Evolutionary conservation across 2,113 vertebrate genomes (phyloP).

Genomic region (Danionella cerebrum): DNA sequence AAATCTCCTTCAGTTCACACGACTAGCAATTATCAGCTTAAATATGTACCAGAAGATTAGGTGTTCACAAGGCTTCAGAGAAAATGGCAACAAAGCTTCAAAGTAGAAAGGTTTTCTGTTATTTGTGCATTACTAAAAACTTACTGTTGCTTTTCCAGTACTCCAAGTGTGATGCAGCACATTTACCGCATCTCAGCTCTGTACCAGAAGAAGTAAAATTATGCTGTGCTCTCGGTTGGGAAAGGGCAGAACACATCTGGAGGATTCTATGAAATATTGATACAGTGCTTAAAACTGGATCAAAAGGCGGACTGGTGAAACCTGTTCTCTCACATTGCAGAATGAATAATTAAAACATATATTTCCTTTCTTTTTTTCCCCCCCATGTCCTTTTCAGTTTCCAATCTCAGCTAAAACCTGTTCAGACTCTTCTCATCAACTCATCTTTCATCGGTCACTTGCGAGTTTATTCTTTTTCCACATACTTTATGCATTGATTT

Average conservation of each 20-base stretch:
- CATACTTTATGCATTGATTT: no score
- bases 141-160: neutral
- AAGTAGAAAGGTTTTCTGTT: neutral
- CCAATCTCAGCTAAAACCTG: neutral
- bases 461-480: neutral
- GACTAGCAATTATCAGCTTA: neutral
- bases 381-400: neutral
- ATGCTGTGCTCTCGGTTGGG: neutral
- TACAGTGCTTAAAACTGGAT: conserved; percentile 19
- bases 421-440: neutral
- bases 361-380: neutral
- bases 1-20: neutral
- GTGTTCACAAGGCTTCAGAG: neutral
- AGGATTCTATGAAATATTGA: conserved; percentile 26
- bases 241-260: neutral
- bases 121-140: neutral
- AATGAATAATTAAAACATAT: conserved; percentile 22
- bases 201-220: neutral
- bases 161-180: neutral
- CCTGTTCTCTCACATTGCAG: conserved; percentile 17
- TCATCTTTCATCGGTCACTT: neutral
- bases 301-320: neutral
- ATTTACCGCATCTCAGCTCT: neutral
- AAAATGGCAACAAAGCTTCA: neutral
- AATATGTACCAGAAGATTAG: neutral